Conservation (phyloP, 64 coral and sea anemone species). For the Porites australiensis region DNA sequence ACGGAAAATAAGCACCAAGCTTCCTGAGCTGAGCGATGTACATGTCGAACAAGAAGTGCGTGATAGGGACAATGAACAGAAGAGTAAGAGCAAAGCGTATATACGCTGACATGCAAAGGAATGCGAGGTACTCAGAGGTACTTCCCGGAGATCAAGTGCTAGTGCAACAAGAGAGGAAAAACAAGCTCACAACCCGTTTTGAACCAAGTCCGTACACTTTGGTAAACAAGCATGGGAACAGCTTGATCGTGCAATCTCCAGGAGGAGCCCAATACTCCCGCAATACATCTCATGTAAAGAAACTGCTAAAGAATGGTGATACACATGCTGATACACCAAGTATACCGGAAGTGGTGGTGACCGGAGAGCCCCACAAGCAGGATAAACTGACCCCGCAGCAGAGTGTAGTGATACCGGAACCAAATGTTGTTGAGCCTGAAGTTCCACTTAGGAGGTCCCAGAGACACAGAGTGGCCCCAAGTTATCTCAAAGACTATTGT, state of each 20-base stretch:
- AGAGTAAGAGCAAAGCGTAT: too few relatives aligned
- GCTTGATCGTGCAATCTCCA: not conserved
- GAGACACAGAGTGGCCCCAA: not conserved
- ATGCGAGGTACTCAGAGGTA: too few relatives aligned
- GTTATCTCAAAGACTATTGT: not conserved
- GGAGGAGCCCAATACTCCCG: slow-evolving; percentile 30
- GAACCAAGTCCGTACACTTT: not conserved
- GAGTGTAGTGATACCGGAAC: not conserved
- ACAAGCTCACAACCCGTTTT: slow-evolving; percentile 44
- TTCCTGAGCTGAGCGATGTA: slow-evolving; percentile 39
- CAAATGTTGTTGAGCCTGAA: not conserved
- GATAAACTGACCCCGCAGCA: not conserved
- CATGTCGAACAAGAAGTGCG: too few relatives aligned
- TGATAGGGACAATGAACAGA: too few relatives aligned
- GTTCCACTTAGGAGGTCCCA: not conserved
- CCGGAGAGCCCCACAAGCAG: not conserved
- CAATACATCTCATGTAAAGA: slow-evolving; percentile 26
- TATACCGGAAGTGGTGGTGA: not conserved
- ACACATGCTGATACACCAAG: not conserved
- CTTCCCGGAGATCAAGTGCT: too few relatives aligned
- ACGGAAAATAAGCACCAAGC: slow-evolving; percentile 34
- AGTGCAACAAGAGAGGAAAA: slow-evolving; percentile 16
- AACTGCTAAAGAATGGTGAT: not conserved
- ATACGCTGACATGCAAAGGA: too few relatives aligned
- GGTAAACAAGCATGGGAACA: slow-evolving; percentile 22